Conservation (phyloP, 2,113 vertebrate species). For the Pelusios castaneus region DNA sequence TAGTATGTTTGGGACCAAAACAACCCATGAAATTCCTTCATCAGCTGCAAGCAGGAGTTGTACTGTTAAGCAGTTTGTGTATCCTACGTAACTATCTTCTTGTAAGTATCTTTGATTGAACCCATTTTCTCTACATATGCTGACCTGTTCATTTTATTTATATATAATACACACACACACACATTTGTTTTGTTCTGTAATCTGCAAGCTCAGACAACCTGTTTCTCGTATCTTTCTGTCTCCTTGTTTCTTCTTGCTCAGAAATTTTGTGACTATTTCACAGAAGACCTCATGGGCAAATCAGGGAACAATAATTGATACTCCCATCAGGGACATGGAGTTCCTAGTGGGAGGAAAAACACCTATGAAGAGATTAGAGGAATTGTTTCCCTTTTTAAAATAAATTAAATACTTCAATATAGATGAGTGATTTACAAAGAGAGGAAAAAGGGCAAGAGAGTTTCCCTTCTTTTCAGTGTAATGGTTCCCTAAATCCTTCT, state of each 20-base stretch:
- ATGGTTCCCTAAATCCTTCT: neutral
- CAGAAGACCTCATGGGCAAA: neutral
- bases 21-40: neutral
- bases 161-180: too few species aligned
- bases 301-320: neutral
- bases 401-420: neutral
- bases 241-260: neutral
- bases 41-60: neutral
- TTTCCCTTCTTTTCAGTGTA: neutral
- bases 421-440: fast-evolving
- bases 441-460: neutral
- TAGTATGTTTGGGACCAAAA: neutral
- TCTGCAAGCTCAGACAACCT: neutral
- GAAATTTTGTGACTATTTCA: fast-evolving
- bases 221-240: neutral
- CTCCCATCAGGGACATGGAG: neutral
- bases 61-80: neutral
- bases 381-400: neutral
- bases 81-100: neutral
- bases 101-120: neutral
- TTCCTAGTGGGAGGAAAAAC: neutral
- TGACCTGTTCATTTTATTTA: fast-evolving
- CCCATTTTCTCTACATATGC: neutral
- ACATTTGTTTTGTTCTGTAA: neutral
- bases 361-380: neutral